Conservation (phyloP, 2,888 invertebrate species). For the Serrognathus titanus region DNA sequence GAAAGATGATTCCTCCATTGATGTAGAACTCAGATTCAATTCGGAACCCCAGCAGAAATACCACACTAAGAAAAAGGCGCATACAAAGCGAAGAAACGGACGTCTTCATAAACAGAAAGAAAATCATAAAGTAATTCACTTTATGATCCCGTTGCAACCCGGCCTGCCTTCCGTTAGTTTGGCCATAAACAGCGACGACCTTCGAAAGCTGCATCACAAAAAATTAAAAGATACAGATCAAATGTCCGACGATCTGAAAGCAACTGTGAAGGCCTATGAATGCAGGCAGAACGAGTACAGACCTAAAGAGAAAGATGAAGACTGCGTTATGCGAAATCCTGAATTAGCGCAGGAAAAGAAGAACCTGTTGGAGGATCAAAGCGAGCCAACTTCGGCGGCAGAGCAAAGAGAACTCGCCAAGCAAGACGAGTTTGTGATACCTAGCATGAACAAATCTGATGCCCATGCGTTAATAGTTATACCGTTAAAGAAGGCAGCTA, state of each 20-base stretch:
- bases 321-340: constrained; percentile 6
- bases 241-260: constrained; percentile 7
- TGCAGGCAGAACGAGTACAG: constrained; percentile 15
- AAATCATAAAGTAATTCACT: too few species aligned
- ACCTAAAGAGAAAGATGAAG: constrained; percentile 8
- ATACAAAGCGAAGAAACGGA: neutral
- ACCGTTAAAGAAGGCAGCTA: constrained; percentile 19
- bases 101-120: neutral
- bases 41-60: neutral
- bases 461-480: constrained; percentile 23
- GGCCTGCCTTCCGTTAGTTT: too few species aligned
- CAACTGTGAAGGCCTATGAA: constrained; percentile 13
- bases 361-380: constrained; percentile 30
- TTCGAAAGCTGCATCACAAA: too few species aligned
- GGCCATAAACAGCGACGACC: too few species aligned
- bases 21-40: constrained; percentile 4
- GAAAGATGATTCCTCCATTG: neutral
- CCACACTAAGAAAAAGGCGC: neutral
- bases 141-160: too few species aligned
- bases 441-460: constrained; percentile 14
- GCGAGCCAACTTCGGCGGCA: constrained; percentile 33
- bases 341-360: constrained; percentile 15
- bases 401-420: constrained; percentile 31
- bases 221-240: constrained; percentile 3
- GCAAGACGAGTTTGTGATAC: constrained; percentile 14